Evolutionary conservation across 2,888 invertebrate genomes (phyloP).

Genomic region (Ferdinandea cuprea): DNA sequence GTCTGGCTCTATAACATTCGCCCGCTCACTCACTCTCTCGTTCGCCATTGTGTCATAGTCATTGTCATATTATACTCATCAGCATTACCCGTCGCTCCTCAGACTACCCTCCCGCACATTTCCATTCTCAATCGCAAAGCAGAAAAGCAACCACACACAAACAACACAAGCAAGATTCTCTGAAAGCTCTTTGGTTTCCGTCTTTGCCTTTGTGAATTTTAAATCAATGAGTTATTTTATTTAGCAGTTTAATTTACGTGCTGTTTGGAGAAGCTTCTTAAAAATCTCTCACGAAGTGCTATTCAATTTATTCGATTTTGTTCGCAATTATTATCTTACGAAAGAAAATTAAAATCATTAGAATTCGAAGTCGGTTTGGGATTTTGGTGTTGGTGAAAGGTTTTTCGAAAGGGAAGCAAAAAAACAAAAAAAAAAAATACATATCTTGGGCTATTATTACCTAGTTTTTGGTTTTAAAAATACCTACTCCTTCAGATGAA

Average conservation of each 20-base stretch:
- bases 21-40: slow-evolving; percentile 10
- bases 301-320: slow-evolving; percentile 49
- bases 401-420: neutral
- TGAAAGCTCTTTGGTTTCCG: slow-evolving; percentile 42
- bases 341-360: slow-evolving; percentile 41
- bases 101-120: slow-evolving; percentile 12
- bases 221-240: slow-evolving; percentile 71
- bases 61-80: neutral
- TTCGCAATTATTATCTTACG: slow-evolving; percentile 52
- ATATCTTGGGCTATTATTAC: slow-evolving; percentile 52
- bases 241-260: slow-evolving; percentile 65
- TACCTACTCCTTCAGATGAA: slow-evolving; percentile 36
- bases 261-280: slow-evolving; percentile 61
- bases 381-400: slow-evolving; percentile 11
- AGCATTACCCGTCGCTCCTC: slow-evolving; percentile 11
- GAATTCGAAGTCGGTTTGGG: slow-evolving; percentile 11
- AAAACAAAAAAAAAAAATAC: neutral
- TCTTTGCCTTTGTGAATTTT: slow-evolving; percentile 53
- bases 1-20: too few species aligned
- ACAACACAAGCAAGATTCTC: slow-evolving; percentile 39
- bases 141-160: neutral
- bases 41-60: neutral
- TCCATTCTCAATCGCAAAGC: neutral
- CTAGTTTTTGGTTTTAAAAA: slow-evolving; percentile 52
- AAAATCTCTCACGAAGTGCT: slow-evolving; percentile 25